Evolutionary conservation across 1,140 invertebrate genomes (phyloP), one percentile per base, ranked within the genome.

Genomic region (Centruroides sculpturatus): DNA sequence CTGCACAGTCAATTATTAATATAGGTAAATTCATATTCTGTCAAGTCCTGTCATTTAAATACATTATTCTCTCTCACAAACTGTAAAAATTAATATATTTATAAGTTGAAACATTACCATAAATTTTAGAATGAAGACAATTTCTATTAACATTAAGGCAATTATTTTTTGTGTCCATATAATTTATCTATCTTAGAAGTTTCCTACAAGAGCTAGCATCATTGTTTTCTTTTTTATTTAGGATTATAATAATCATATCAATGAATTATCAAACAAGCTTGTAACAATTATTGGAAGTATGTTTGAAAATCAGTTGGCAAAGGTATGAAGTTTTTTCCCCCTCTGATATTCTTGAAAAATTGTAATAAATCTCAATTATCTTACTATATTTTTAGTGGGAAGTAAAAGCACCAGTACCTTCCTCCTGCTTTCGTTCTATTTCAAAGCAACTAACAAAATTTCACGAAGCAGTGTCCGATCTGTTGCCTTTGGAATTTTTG

Each of bases 391-490:
- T 68, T 61, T 66, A 79, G 64, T 98, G 94, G 93, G 89, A 92
- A 72, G 92, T 92, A 0, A 86, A 89, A 69, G 91, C 93, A 35
- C 93, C 94, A 3, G 86, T 97, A 65, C 95, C 95, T 46, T 98
- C 94, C 3, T 82, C 85, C 68, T 84, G 85, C 68, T 96, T 98
- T 74, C 82, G 89, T 64, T 86, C 85, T 75, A 89, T 98, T 69
- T 92, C 89, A 57, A 76, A 74, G 68, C 90, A 95, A 73, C 78
- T 97, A 71, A 83, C 85, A 5, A 95, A 94, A 76, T 77, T 97
- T 57, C 89, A 98, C 71, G 92, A 96, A 77, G 91, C 91, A 35
- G 83, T 98, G 56, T 82, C 83, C 56, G 81, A 81, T 63, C 83
- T 91, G 67, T 76, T 92, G 61, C 86, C 88, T 7, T 74, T 79